Percentiles rank a stretch among this genome's conserved stretches.
phyloP scores from a whole-genome alignment of 2,797 vertebrate species.

The Cephalopachus bancanus region DNA sequence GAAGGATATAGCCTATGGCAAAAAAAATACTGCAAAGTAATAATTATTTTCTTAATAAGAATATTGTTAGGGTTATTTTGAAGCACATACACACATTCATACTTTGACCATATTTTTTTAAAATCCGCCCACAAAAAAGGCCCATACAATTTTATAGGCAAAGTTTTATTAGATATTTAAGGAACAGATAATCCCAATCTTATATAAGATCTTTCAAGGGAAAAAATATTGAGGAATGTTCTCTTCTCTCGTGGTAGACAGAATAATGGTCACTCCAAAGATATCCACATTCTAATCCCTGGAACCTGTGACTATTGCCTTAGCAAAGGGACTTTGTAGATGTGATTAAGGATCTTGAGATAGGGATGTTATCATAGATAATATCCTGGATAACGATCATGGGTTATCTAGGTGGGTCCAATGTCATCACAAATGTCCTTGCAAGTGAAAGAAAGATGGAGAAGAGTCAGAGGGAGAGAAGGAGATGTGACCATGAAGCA shows the following conservation, averaged over 20 bases:
- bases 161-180: constrained; percentile 40
- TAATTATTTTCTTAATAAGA: constrained; percentile 14
- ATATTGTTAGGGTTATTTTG: background rate
- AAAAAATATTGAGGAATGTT: background rate
- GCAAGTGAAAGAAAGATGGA: background rate
- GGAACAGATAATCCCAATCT: background rate
- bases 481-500: background rate
- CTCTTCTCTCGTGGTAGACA: background rate
- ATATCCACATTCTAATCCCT: background rate
- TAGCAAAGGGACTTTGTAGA: background rate
- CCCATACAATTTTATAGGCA: constrained; percentile 12
- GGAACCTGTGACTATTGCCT: background rate
- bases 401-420: background rate
- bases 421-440: background rate
- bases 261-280: background rate
- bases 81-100: background rate
- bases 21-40: constrained; percentile 28
- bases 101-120: background rate
- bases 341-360: background rate
- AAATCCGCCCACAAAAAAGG: background rate
- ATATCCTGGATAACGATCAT: background rate
- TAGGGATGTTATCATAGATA: background rate
- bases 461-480: background rate
- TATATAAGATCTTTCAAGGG: background rate
- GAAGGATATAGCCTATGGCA: background rate